Evolutionary conservation across 2,797 vertebrate species (phyloP).

Genomic region (Aselliscus stoliczkanus): DNA sequence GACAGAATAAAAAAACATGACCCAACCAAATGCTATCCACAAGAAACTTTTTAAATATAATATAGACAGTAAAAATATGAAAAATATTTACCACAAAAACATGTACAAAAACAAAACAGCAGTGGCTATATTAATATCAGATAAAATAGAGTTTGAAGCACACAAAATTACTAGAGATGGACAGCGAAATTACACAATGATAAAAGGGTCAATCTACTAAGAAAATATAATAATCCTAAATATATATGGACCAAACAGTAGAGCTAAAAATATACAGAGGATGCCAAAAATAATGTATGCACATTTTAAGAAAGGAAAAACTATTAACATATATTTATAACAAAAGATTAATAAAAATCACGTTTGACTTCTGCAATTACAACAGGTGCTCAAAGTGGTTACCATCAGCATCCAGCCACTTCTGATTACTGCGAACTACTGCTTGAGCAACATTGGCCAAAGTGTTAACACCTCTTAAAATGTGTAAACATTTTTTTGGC

Average conservation of each 20-base stretch:
- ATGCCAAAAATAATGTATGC: no score
- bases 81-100: background rate
- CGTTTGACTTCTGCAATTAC: no score
- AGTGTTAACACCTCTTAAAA: no score
- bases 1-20: background rate
- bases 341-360: no score
- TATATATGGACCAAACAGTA: background rate
- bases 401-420: no score
- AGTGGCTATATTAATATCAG: background rate
- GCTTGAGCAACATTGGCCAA: no score
- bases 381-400: no score
- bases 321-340: no score
- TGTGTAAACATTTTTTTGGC: no score
- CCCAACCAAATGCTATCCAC: background rate
- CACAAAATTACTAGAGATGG: background rate
- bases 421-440: no score
- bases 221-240: background rate
- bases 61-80: background rate
- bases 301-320: no score
- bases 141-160: background rate
- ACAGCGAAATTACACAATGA: background rate
- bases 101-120: background rate
- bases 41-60: background rate
- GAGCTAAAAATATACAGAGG: background rate
- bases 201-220: no score